phyloP scores from a whole-genome alignment of 2,888 invertebrate species.

The Sepiola atlantica region DNA sequence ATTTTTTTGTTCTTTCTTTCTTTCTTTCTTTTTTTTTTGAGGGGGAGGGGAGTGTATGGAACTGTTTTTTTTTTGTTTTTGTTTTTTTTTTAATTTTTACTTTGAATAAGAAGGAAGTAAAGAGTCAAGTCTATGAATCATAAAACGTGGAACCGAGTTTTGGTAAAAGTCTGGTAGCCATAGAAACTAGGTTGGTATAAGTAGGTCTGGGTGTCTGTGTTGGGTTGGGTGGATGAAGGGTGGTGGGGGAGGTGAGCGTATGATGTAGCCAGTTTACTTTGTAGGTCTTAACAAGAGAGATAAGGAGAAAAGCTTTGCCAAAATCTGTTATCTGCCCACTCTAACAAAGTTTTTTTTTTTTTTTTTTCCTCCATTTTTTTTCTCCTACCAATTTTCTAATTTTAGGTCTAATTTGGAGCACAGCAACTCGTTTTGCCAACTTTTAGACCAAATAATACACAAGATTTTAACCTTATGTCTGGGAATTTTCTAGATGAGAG shows the following conservation, averaged over 20 bases:
- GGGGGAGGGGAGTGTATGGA: background rate
- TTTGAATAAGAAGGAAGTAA: background rate
- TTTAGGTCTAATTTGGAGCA: background rate
- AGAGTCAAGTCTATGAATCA: background rate
- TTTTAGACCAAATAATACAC: background rate
- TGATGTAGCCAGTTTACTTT: background rate
- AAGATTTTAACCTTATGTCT: no score
- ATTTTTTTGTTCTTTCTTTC: no score
- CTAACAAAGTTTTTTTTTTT: background rate
- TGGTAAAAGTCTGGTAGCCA: slow-evolving; percentile 6
- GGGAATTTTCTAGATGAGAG: no score
- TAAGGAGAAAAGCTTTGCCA: slow-evolving; percentile 8
- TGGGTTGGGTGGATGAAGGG: background rate
- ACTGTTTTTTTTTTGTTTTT: background rate
- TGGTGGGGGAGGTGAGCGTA: no score
- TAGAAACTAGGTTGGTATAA: background rate
- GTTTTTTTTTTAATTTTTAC: background rate
- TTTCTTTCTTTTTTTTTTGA: no score
- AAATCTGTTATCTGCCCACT: background rate
- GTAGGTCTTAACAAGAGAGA: background rate
- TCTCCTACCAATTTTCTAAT: background rate
- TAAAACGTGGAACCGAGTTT: background rate
- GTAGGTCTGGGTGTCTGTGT: background rate
- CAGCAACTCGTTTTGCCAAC: background rate
- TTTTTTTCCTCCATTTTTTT: background rate